These are phyloP conservation scores for Semaprochilodus insignis DNA, from an alignment of 2,797 vertebrate species.

Conservation along the genomic window DNA sequence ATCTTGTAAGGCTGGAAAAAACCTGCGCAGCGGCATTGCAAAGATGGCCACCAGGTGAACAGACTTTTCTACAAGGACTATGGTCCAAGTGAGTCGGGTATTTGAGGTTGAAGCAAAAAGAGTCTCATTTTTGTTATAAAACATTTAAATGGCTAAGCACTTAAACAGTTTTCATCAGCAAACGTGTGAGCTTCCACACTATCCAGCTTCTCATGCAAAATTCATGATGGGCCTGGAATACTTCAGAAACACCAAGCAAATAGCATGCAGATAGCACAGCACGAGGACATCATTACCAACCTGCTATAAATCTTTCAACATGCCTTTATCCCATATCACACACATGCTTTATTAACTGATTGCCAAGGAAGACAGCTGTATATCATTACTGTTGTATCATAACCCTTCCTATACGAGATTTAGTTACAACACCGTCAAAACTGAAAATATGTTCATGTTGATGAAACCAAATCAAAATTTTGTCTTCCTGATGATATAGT, in stretches of 20 bases:
- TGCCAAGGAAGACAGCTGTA: neutral
- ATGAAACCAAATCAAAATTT: neutral
- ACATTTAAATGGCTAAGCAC: conserved; percentile 3
- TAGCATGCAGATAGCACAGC: neutral
- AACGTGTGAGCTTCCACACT: conserved; percentile 12
- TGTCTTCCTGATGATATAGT: neutral
- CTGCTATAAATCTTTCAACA: neutral
- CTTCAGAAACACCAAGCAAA: conserved; percentile 2
- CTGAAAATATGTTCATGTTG: neutral
- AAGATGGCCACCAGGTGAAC: too few relatives aligned
- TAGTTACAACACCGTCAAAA: neutral
- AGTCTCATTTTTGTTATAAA: conserved; percentile 9
- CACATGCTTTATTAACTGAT: neutral
- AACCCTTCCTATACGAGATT: neutral
- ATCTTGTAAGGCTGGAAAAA: too few relatives aligned
- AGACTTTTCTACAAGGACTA: too few relatives aligned
- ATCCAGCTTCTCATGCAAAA: conserved; percentile 35
- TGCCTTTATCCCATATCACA: neutral
- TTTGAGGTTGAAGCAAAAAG: neutral
- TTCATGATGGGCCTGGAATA: conserved; percentile 15
- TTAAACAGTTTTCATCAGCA: conserved; percentile 16
- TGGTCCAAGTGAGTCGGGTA: neutral
- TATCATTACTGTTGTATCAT: too few relatives aligned
- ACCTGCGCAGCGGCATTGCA: too few relatives aligned
- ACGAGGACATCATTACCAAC: neutral